phyloP scores from a whole-genome alignment of 2,888 invertebrate genomes.

The Ophion obscuratus region DNA sequence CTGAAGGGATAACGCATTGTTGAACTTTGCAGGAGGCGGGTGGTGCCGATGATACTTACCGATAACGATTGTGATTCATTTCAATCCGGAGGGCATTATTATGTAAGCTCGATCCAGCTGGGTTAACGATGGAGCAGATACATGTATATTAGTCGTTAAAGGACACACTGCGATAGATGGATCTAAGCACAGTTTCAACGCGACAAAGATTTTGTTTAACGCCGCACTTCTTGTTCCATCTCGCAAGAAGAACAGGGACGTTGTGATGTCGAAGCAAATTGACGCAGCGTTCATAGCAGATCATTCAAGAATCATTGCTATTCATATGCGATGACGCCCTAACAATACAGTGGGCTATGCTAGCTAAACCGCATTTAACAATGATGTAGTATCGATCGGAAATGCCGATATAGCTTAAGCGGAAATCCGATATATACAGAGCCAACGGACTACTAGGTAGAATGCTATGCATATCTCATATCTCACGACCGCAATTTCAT shows the following conservation, averaged over 20 bases:
- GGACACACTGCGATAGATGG: too few relatives aligned
- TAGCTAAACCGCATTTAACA: conserved; percentile 12
- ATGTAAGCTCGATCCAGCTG: too few relatives aligned
- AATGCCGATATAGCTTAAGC: conserved; percentile 12
- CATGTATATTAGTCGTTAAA: too few relatives aligned
- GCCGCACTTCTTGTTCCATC: background rate
- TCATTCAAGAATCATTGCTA: background rate
- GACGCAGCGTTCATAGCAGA: background rate
- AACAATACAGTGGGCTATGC: background rate
- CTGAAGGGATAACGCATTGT: conserved; percentile 9
- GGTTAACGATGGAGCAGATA: too few relatives aligned
- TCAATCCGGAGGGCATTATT: conserved; percentile 5
- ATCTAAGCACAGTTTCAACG: background rate
- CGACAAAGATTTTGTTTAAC: background rate
- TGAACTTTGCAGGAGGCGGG: conserved; percentile 9
- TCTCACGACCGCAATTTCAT: conserved; percentile 46
- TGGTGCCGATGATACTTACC: background rate
- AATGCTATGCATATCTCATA: conserved; percentile 31
- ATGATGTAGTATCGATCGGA: conserved; percentile 11
- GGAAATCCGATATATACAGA: conserved; percentile 16
- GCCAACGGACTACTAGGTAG: conserved; percentile 18
- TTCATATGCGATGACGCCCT: background rate
- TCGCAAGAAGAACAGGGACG: background rate
- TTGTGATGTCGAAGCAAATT: background rate
- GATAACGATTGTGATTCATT: background rate